Percentiles rank a stretch among this genome's conserved stretches.
Conservation (phyloP, 2,797 vertebrate genomes). For the Yasuhikotakia modesta region DNA sequence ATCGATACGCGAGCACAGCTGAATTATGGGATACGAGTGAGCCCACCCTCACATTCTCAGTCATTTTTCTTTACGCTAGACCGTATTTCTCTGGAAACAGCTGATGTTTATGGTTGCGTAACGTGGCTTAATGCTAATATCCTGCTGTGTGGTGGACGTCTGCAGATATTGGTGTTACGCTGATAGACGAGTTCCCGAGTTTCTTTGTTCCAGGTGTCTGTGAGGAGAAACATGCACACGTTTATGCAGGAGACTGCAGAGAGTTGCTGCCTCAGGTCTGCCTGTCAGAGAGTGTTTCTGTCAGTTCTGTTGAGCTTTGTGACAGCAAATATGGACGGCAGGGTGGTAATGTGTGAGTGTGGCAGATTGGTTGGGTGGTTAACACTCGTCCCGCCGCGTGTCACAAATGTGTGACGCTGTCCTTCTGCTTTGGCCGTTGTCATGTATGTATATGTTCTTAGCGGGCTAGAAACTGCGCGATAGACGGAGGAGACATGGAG, state of each 20-base stretch:
- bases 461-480: background rate
- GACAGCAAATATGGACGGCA: conserved; percentile 11
- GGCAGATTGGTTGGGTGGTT: conserved; percentile 33
- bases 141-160: conserved; percentile 38
- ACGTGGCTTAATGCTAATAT: conserved; percentile 40
- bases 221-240: conserved; percentile 21
- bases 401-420: conserved; percentile 28
- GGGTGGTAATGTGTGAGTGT: conserved; percentile 10
- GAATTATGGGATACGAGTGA: background rate
- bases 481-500: background rate
- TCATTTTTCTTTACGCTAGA: conserved; percentile 27
- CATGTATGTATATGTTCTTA: conserved; percentile 23
- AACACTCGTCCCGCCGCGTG: conserved; percentile 12
- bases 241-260: background rate
- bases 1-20: background rate
- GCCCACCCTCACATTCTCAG: background rate
- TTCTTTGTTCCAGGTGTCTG: conserved; percentile 36
- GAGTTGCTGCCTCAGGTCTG: conserved; percentile 3
- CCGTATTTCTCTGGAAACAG: conserved; percentile 39
- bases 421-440: conserved; percentile 10
- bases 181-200: conserved; percentile 47
- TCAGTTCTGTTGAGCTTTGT: conserved; percentile 27
- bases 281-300: conserved; percentile 38
- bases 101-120: conserved; percentile 53
- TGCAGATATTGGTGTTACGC: conserved; percentile 32